These are phyloP conservation scores for Scrobipalpa atriplicella DNA, from an alignment of 2,888 invertebrate genomes.

Conservation along the genomic window DNA sequence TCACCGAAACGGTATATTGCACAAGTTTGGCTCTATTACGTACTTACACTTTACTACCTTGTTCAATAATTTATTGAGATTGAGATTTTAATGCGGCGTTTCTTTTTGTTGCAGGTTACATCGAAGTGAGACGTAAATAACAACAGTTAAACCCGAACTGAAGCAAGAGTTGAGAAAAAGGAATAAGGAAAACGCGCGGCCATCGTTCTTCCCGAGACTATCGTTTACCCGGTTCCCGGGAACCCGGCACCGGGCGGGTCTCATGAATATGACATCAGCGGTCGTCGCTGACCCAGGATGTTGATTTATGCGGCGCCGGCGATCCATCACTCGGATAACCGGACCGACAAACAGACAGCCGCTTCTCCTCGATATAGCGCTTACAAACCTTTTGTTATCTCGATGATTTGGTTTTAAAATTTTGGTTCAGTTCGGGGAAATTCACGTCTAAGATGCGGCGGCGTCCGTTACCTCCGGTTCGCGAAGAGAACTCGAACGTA, in stretches of 20 bases:
- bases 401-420: conserved; percentile 25
- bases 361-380: conserved; percentile 49
- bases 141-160: conserved; percentile 48
- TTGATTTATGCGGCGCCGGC: conserved; percentile 68
- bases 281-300: conserved; percentile 58
- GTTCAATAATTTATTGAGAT: conserved; percentile 23
- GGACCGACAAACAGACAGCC: conserved; percentile 46
- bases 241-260: conserved; percentile 39
- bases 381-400: conserved; percentile 36
- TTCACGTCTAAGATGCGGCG: conserved; percentile 69
- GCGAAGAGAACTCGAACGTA: conserved; percentile 67
- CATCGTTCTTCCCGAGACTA: conserved; percentile 48
- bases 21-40: background rate
- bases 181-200: conserved; percentile 54
- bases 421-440: conserved; percentile 9
- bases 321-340: conserved; percentile 66
- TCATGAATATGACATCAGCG: conserved; percentile 79
- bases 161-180: conserved; percentile 53
- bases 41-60: background rate
- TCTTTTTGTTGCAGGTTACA: conserved; percentile 65
- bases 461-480: conserved; percentile 70
- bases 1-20: background rate
- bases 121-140: conserved; percentile 50
- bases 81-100: conserved; percentile 31
- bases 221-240: conserved; percentile 50